These are phyloP conservation scores for Gulo gulo DNA, from an alignment of 2,113 vertebrate genomes.

Conservation along the genomic window DNA sequence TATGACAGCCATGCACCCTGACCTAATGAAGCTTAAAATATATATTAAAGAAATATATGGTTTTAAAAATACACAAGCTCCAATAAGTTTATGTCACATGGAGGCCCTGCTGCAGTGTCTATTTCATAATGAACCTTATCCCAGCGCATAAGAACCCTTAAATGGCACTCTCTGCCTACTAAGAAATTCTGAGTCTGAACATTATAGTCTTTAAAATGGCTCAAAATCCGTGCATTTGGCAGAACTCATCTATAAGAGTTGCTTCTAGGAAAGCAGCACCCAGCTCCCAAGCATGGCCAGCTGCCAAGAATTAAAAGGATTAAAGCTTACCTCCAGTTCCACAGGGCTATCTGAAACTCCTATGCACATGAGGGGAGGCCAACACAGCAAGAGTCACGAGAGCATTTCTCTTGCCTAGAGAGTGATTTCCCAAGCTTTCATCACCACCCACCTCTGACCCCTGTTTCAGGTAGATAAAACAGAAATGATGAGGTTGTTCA, in stretches of 20 bases:
- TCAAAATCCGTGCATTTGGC: constrained; percentile 52
- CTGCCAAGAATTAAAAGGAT: neutral
- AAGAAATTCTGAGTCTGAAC: constrained; percentile 50
- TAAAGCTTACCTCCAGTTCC: constrained; percentile 32
- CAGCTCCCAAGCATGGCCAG: neutral
- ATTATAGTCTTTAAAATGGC: constrained; percentile 56
- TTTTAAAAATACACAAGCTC: constrained; percentile 46
- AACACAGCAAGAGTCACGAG: constrained; percentile 4
- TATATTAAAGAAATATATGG: constrained; percentile 15
- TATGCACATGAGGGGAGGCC: neutral
- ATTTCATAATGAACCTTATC: constrained; percentile 58
- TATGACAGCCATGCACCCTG: constrained; percentile 32
- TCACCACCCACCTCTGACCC: constrained; percentile 44
- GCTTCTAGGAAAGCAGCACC: constrained; percentile 19
- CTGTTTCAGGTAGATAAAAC: constrained; percentile 57
- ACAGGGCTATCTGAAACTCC: neutral
- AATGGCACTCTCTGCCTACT: constrained; percentile 51
- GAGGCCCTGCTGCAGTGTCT: constrained; percentile 6
- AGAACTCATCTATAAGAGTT: constrained; percentile 23
- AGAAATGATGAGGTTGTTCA: constrained; percentile 57
- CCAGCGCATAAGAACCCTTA: constrained; percentile 27
- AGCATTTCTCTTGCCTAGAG: constrained; percentile 43
- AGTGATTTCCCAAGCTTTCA: constrained; percentile 29
- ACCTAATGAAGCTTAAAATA: constrained; percentile 63
- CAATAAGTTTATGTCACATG: constrained; percentile 23